A percentile compares a stretch with the other conserved stretches of the same genome.
Evolutionary conservation across 2,888 invertebrate genomes (phyloP).

Genomic region (Melikaiella ostensackeni): DNA sequence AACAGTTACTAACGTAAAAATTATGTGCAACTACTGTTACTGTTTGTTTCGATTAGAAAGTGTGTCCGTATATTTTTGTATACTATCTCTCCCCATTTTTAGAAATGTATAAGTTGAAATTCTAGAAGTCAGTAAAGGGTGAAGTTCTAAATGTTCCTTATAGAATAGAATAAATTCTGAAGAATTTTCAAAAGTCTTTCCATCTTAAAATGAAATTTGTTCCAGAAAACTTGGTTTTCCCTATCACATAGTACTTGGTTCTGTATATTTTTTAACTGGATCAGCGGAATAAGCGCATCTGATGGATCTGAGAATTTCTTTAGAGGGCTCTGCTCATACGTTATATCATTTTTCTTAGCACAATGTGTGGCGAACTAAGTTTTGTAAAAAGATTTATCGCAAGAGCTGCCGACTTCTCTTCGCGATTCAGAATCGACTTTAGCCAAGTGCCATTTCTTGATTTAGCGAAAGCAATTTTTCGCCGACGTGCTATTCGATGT

Average conservation of each 20-base stretch:
- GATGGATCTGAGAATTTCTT: background rate
- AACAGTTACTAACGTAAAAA: too few species aligned
- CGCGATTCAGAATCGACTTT: background rate
- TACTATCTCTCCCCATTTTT: too few species aligned
- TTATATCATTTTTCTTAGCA: conserved; percentile 4
- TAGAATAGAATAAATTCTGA: background rate
- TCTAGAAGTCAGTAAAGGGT: too few species aligned
- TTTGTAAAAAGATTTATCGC: background rate
- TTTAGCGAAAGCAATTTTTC: conserved; percentile 27
- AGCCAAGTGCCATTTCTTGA: background rate
- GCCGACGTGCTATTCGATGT: background rate
- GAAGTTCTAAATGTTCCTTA: too few species aligned
- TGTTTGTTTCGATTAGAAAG: too few species aligned
- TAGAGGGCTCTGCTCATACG: too few species aligned
- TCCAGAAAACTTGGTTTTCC: background rate
- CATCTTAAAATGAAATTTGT: background rate
- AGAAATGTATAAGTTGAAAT: too few species aligned
- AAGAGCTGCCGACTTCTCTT: background rate
- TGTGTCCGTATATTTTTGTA: too few species aligned
- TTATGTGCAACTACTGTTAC: too few species aligned
- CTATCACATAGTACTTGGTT: background rate
- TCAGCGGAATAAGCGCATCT: background rate
- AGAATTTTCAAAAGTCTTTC: background rate
- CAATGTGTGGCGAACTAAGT: background rate
- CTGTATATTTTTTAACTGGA: background rate